These are phyloP conservation scores for Cyrtorhinus lividipennis DNA, from an alignment of 1,140 invertebrate species.

Conservation along the genomic window DNA sequence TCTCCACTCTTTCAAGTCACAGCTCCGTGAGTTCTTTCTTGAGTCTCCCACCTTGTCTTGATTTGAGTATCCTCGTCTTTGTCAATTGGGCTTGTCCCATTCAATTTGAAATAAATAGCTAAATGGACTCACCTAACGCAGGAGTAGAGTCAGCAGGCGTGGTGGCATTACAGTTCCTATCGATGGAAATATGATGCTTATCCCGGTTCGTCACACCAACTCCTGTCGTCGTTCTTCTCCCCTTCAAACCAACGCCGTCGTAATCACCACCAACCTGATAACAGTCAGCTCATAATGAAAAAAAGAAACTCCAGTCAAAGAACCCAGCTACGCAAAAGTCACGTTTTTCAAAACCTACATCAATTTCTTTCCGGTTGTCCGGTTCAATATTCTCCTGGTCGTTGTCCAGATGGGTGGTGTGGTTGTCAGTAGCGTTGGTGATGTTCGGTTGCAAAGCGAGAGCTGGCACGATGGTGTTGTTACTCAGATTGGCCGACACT, in stretches of 20 bases:
- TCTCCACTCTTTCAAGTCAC: no score
- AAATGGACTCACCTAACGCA: constrained; percentile 29
- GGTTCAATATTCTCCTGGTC: constrained; percentile 62
- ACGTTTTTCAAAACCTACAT: constrained; percentile 32
- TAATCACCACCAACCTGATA: constrained; percentile 15
- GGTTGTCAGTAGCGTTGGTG: constrained; percentile 31
- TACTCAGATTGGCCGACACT: constrained; percentile 26
- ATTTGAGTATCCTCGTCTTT: no score
- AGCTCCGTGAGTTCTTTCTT: no score
- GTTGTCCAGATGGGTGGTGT: constrained; percentile 35
- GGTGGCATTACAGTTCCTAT: constrained; percentile 61
- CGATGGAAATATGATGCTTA: constrained; percentile 31
- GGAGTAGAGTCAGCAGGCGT: constrained; percentile 27
- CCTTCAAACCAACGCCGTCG: constrained; percentile 13
- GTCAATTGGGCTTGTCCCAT: no score
- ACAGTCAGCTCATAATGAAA: no score
- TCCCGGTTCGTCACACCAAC: constrained; percentile 16
- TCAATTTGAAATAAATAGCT: no score
- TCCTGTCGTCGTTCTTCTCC: constrained; percentile 6
- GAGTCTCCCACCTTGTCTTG: no score
- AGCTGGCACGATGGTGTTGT: constrained; percentile 29
- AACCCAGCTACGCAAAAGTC: neutral
- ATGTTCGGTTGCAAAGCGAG: constrained; percentile 25
- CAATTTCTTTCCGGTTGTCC: constrained; percentile 40
- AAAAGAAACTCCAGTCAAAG: neutral